Evolutionary conservation across 1,140 invertebrate species (phyloP), one percentile per base, ranked within the genome.

Genomic region (Temnothorax nylanderi): DNA sequence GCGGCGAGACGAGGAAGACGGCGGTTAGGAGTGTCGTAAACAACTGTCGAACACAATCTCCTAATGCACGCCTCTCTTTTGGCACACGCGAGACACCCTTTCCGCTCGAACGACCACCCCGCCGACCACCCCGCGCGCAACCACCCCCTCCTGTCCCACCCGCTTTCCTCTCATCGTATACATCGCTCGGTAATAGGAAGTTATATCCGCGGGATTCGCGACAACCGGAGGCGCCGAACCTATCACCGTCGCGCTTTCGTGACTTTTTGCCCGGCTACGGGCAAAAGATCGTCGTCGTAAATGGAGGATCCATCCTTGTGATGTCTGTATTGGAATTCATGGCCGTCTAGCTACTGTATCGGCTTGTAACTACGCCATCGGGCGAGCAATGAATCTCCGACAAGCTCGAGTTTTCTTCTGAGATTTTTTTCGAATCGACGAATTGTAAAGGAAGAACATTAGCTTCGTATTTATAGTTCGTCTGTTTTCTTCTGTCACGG

Each of bases 21-120:
- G 90, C 90, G 92, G 93, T 93, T 91, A 92, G 77, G 87, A 90
- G 90, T 88, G 87, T 94, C 94, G 94, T 94, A 95, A 94, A 94
- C 94, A 95, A 95, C 92, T 93, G 93, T 94, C 94, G 94, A 94
- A 94, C 94, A 94, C 94, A 94, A 95, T 95, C 94, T 94, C 93
- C 93, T 94, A 94, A 95, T 95, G 94, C 94, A 93, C 92, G 85
- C 78, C 89, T 92, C 93, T 93, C 92, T 92, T 94, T 94, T 94
- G 91, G 92, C 80, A 84, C 80, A 75, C 69, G 80, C 49, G 80
- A 75, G 37, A 58, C 80, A 84, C 69, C 69, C 80, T 62, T 84
- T 84, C 69, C 34, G 26, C 80, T 60, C 88, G 71, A 21, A 58
- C 76, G 77, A 11, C n/a, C 26, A 26, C 54, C 51, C 21, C 54